These are phyloP conservation scores for Hydra vulgaris DNA, from an alignment of 30 jellyfish, hydroid and myxozoan genomes.

Conservation along the genomic window DNA sequence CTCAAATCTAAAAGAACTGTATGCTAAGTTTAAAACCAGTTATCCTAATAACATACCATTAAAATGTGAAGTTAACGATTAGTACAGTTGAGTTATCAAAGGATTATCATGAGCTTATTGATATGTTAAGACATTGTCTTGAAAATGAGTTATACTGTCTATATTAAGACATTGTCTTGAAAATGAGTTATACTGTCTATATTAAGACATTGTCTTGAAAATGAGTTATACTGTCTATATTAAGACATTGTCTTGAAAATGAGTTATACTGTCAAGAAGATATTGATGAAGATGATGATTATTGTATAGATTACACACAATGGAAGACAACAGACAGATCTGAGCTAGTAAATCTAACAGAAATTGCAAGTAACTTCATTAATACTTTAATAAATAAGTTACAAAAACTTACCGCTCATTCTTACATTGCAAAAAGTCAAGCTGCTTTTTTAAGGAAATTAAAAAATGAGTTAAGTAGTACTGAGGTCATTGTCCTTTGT, in stretches of 20 bases:
- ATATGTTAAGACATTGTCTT: slow-evolving; percentile 28
- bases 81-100: neutral
- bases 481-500: slow-evolving; percentile 36
- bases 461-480: slow-evolving; percentile 19
- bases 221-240: too few relatives aligned
- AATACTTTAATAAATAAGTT: slow-evolving; percentile 36
- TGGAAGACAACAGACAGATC: slow-evolving; percentile 26
- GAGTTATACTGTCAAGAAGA: neutral
- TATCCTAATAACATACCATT: slow-evolving; percentile 31
- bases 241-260: slow-evolving; percentile 2
- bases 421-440: slow-evolving; percentile 46
- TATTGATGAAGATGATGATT: neutral
- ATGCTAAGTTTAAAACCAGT: slow-evolving; percentile 17
- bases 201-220: slow-evolving; percentile 25
- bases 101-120: slow-evolving; percentile 14
- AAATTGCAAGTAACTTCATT: slow-evolving; percentile 17
- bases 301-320: slow-evolving; percentile 14
- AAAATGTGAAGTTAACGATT: slow-evolving; percentile 13
- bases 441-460: slow-evolving; percentile 21
- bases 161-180: slow-evolving; percentile 5
- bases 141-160: too few relatives aligned
- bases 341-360: slow-evolving; percentile 10
- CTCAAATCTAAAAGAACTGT: slow-evolving; percentile 32
- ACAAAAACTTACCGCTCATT: slow-evolving; percentile 33
- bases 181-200: neutral